Evolutionary conservation across 2,113 vertebrate genomes (phyloP).

Genomic region (Bolborhynchus lineola): DNA sequence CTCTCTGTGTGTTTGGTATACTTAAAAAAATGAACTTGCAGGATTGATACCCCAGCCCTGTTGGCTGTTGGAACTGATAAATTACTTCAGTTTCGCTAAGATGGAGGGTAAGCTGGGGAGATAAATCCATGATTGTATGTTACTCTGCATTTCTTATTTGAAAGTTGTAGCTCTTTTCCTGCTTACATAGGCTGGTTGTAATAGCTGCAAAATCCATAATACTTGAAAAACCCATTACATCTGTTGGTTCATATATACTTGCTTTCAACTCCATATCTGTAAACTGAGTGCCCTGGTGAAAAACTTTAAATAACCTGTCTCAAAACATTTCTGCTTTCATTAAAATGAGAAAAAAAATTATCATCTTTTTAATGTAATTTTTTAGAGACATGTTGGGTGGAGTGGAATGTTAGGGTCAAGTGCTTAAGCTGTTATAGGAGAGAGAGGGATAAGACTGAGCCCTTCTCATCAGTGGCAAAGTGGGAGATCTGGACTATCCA

Average conservation of each 20-base stretch:
- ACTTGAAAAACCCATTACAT: neutral
- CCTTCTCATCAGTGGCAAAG: neutral
- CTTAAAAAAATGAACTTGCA: neutral
- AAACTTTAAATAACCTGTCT: neutral
- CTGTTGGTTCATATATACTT: neutral
- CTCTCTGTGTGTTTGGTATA: neutral
- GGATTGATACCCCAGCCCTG: neutral
- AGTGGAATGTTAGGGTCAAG: neutral
- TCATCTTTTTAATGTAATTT: accelerated
- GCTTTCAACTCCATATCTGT: neutral
- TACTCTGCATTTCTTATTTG: neutral
- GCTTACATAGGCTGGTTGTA: neutral
- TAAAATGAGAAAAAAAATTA: neutral
- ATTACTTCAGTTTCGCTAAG: neutral
- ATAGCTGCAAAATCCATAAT: neutral
- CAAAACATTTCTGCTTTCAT: neutral
- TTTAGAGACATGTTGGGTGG: neutral
- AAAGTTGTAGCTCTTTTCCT: neutral
- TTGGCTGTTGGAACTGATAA: neutral
- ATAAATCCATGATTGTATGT: neutral
- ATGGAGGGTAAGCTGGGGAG: neutral
- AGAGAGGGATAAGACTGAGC: accelerated
- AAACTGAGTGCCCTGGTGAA: neutral
- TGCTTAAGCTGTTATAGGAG: neutral
- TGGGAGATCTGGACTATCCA: neutral